A percentile compares a stretch with the other conserved stretches of the same genome.
phyloP scores from a whole-genome alignment of 1,140 invertebrate genomes.

The Eurosta solidaginis region DNA sequence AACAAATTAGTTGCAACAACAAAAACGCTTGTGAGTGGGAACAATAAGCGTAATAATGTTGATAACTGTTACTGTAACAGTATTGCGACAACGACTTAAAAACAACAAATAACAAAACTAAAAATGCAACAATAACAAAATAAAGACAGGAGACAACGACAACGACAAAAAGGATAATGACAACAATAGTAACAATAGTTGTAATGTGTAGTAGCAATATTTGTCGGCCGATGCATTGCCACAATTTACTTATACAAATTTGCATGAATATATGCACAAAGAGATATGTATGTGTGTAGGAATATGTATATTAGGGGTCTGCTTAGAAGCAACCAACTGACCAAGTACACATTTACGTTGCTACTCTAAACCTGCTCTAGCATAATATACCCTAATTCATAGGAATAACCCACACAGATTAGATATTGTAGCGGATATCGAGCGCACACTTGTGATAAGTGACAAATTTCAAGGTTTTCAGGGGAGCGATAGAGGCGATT shows the following conservation, averaged over 20 bases:
- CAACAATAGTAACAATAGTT: constrained; percentile 10
- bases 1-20: constrained; percentile 23
- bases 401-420: no score
- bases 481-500: no score
- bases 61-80: not conserved
- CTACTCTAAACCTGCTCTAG: no score
- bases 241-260: not conserved
- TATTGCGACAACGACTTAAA: not conserved
- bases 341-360: no score
- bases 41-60: constrained; percentile 18
- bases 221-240: not conserved
- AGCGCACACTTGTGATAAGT: no score
- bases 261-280: not conserved
- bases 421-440: no score
- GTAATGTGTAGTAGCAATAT: not conserved
- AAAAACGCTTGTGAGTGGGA: not conserved
- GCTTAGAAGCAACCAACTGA: no score
- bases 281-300: not conserved
- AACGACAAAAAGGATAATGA: not conserved
- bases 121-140: not conserved
- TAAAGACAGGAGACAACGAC: not conserved
- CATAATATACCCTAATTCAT: no score
- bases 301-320: no score
- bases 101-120: no score
- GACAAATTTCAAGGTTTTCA: no score